Base-by-base conservation (phyloP, 53 echinoderm and acorn worm genomes). In the Crossaster papposus region DNA sequence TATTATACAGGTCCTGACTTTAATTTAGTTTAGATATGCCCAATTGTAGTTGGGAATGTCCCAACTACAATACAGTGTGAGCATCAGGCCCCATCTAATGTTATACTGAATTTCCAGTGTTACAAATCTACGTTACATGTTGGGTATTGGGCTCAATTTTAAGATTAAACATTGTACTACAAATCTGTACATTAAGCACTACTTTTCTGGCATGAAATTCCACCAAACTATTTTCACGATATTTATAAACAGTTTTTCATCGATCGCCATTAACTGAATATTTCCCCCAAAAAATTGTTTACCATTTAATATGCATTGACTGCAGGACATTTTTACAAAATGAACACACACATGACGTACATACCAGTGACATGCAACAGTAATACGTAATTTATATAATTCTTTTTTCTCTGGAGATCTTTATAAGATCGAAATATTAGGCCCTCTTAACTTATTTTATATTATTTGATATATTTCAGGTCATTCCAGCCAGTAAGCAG, bases 341-440 rank as follows among this genome's bases (percentile, higher is more conserved):
- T 68, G 68, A 28, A 68, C 62, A 62, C 62, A 62, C 62, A 62
- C 68, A 68, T n/a, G n/a, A n/a, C n/a, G n/a, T n/a, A n/a, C n/a
- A n/a, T n/a, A n/a, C n/a, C n/a, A n/a, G n/a, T n/a, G n/a, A n/a
- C n/a, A n/a, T 28, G 5, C 28, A 68, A 4, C 68, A 68, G 10
- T 20, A 17, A 58, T 17, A 58, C 58, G 58, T 11, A 58, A 58
- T 44, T 44, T 44, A n/a, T n/a, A n/a, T n/a, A n/a, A n/a, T n/a
- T n/a, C n/a, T n/a, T n/a, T n/a, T n/a, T n/a, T n/a, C n/a, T n/a
- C n/a, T n/a, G n/a, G n/a, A n/a, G n/a, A n/a, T n/a, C n/a, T n/a
- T n/a, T n/a, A n/a, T n/a, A n/a, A n/a, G n/a, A n/a, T n/a, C n/a
- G n/a, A n/a, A n/a, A n/a, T n/a, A n/a, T n/a, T n/a, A n/a, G n/a